Conservation (phyloP, 2,113 vertebrate genomes). For the Myotis davidii region DNA sequence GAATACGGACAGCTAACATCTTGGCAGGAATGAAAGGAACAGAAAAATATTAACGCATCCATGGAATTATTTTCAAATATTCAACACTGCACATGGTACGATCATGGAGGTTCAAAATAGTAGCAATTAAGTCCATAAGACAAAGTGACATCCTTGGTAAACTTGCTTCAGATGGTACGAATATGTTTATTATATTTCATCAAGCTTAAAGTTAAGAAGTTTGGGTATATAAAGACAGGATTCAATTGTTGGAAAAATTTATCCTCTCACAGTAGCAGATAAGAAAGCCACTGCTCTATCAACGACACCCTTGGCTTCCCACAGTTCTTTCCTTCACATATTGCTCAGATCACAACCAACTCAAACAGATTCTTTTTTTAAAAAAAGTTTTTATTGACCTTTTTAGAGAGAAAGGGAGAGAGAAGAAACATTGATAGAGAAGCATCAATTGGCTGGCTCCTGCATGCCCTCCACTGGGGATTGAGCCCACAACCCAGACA, state of each 20-base stretch:
- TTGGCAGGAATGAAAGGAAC: neutral
- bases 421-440: too few species aligned
- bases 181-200: neutral
- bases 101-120: neutral
- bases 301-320: fast-evolving
- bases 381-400: too few species aligned
- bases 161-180: neutral
- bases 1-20: neutral
- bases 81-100: neutral
- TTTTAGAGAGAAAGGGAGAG: too few species aligned
- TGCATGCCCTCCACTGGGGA: too few species aligned
- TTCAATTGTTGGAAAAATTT: neutral
- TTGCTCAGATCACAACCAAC: neutral
- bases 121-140: neutral
- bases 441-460: too few species aligned
- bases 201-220: neutral
- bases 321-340: neutral
- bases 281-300: fast-evolving
- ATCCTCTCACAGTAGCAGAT: too few species aligned
- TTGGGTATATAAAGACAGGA: neutral
- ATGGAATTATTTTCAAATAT: neutral
- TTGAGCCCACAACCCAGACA: too few species aligned
- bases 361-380: neutral
- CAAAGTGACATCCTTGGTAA: neutral
- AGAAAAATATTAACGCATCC: neutral